Percentiles rank a stretch among this genome's conserved stretches.
These are phyloP conservation scores for Pantherophis vulpinus DNA, from an alignment of 2,797 vertebrate genomes.

Conservation along the genomic window DNA sequence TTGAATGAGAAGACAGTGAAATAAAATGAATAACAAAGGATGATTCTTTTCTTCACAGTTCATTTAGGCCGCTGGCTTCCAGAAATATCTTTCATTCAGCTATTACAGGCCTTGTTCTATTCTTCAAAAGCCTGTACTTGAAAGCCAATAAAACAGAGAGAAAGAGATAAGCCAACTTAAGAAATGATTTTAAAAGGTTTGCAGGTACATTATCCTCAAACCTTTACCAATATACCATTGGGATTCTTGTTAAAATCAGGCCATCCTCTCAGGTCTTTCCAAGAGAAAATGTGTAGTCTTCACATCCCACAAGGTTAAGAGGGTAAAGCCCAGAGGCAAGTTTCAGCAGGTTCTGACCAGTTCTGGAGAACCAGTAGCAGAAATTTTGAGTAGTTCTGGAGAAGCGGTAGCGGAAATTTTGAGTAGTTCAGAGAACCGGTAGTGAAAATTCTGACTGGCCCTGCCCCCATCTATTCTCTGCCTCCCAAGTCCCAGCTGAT, in stretches of 20 bases:
- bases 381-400: too few species aligned
- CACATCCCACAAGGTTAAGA: not conserved
- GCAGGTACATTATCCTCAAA: not conserved
- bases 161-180: not conserved
- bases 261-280: not conserved
- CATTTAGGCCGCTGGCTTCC: not conserved
- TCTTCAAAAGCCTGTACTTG: not conserved
- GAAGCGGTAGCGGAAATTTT: too few species aligned
- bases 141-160: slow-evolving; percentile 7
- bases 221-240: not conserved
- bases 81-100: slow-evolving; percentile 28
- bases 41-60: slow-evolving; percentile 9
- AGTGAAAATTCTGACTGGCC: too few species aligned
- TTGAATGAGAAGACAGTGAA: not conserved
- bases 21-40: slow-evolving; percentile 1
- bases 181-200: not conserved
- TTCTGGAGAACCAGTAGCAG: too few species aligned
- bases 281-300: not conserved
- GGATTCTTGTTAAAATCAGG: not conserved
- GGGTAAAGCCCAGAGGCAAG: not conserved
- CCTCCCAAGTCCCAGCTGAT: too few species aligned
- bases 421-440: too few species aligned
- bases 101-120: slow-evolving; percentile 27
- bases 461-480: too few species aligned
- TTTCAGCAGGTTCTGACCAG: too few species aligned